phyloP scores from a whole-genome alignment of 2,888 invertebrate genomes.

The Tineola bisselliella region DNA sequence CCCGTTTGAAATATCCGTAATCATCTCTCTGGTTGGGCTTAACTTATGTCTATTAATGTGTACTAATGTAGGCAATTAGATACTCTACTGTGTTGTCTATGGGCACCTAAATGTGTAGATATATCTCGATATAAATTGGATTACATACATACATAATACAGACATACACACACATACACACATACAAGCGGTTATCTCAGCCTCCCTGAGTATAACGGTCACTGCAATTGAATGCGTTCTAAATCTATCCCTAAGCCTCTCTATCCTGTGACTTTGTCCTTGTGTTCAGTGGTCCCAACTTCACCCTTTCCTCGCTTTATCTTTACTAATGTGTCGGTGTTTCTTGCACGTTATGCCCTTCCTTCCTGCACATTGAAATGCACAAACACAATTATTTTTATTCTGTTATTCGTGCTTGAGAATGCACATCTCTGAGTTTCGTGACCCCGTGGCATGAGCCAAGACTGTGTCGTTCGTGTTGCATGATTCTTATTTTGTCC shows the following conservation, averaged over 20 bases:
- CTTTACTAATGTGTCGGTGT: constrained; percentile 37
- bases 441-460: constrained; percentile 59
- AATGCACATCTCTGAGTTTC: constrained; percentile 53
- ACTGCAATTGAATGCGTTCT: constrained; percentile 56
- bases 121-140: background rate
- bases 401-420: constrained; percentile 58
- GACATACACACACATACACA: constrained; percentile 24
- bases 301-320: constrained; percentile 22
- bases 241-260: constrained; percentile 25
- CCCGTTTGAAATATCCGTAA: constrained; percentile 12
- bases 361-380: constrained; percentile 56
- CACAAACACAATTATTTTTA: constrained; percentile 45
- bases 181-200: constrained; percentile 14
- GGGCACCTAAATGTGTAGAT: background rate
- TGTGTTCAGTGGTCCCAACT: constrained; percentile 42
- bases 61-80: background rate
- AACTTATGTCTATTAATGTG: background rate
- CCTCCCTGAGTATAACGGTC: constrained; percentile 23
- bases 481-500: constrained; percentile 54
- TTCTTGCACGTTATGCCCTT: constrained; percentile 59
- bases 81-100: background rate
- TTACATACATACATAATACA: background rate
- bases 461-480: constrained; percentile 58
- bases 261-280: constrained; percentile 38
- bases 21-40: constrained; percentile 28